Evolutionary conservation across 64 coral and sea anemone genomes (phyloP), one percentile per base, ranked within the genome.

Genomic region (Dendrophyllia cribrosa): DNA sequence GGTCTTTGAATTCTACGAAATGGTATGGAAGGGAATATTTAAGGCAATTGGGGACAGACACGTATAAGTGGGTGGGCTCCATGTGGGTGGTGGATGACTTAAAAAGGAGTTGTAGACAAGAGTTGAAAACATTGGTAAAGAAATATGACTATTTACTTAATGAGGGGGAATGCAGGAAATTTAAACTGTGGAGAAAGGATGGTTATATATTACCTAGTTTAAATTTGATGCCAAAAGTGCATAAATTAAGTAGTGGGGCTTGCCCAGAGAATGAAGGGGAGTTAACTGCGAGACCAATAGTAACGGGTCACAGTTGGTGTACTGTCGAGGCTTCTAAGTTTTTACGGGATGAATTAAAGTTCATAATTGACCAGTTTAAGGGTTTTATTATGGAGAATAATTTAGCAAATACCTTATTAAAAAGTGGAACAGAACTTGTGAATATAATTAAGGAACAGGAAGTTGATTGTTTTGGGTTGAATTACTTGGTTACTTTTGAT

Each of bases 211-310:
- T 86, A 8, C 83, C 83, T 20, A 86, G 83, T 68, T 46, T 86
- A 46, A 86, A 86, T 69, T 86, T 86, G 16, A 23, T 86, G 20
- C 83, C 83, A 13, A 86, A 86, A 48, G 64, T 86, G 6, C 83
- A 70, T 70, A 86, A 66, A n/a, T 70, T 70, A 48, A 48, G 2
- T 2, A 19, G 44, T 1, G 34, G 43, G 3, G 82, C 63, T 49
- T 44, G 22, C 16, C 7, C 4, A 1, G 0, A 14, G 9, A 67
- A 64, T 9, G 82, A 86, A 15, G 20, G 45, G 3, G 14, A 15
- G 1, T 50, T 86, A n/a, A 86, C 59, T 23, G 83, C 23, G 5
- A 86, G 59, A 10, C 83, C 24, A 45, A 86, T 86, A 10, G 45
- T 85, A 7, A 85, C 61, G 3, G 82, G 82, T 12, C 61, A 69